These are phyloP conservation scores for Mycteria americana DNA, from an alignment of 2,797 vertebrate genomes.

Conservation along the genomic window DNA sequence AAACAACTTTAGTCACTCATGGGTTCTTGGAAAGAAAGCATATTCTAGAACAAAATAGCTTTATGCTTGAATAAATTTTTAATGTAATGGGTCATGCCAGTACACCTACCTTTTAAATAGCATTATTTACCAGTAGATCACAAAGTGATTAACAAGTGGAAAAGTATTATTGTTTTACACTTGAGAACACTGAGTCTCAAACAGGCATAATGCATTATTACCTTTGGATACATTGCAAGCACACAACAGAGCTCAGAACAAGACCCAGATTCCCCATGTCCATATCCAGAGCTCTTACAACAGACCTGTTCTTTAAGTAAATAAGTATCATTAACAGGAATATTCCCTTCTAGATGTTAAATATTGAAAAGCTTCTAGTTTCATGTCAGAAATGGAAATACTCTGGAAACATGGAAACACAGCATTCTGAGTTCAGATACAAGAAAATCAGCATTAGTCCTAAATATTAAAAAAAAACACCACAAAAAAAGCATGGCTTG, in stretches of 20 bases:
- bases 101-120: background rate
- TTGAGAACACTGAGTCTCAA: background rate
- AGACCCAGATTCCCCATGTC: background rate
- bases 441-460: background rate
- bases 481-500: background rate
- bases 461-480: background rate
- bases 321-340: background rate
- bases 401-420: background rate
- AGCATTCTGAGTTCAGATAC: background rate
- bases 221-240: background rate
- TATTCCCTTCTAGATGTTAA: background rate
- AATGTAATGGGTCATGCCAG: background rate
- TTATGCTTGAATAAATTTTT: background rate
- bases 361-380: background rate
- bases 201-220: background rate
- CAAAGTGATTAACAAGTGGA: background rate
- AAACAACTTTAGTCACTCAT: background rate
- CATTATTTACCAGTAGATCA: background rate
- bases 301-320: background rate
- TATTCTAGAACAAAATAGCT: background rate
- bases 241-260: background rate
- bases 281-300: background rate
- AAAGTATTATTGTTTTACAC: background rate
- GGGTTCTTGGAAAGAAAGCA: background rate
- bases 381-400: background rate